phyloP scores from a whole-genome alignment of 2,797 vertebrate genomes.

The Acridotheres tristis region DNA sequence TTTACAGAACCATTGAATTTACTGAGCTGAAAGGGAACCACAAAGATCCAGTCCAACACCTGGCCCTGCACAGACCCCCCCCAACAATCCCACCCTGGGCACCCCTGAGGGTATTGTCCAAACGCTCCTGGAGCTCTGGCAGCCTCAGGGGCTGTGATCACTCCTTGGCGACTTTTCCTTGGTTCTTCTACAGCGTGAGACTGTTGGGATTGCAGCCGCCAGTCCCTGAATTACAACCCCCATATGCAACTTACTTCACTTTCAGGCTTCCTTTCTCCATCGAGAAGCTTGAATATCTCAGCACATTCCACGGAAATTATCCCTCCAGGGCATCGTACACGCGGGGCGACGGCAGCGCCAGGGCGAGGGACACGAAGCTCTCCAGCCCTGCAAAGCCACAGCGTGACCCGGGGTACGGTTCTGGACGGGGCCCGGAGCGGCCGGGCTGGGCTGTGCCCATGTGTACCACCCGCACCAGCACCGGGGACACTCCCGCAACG shows the following conservation, averaged over 20 bases:
- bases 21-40: background rate
- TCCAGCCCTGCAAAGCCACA: slow-evolving; percentile 76
- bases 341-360: slow-evolving; percentile 79
- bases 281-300: slow-evolving; percentile 89
- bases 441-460: no score
- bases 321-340: slow-evolving; percentile 92
- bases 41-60: background rate
- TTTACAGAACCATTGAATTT: background rate
- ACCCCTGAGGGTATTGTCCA: background rate
- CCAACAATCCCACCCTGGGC: no score
- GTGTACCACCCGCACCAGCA: no score
- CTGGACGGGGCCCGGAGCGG: background rate
- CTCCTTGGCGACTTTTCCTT: rapidly evolving
- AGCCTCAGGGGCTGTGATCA: background rate
- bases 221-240: rapidly evolving
- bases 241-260: slow-evolving; percentile 78
- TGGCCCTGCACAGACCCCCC: background rate
- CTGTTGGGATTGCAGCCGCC: rapidly evolving
- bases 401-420: background rate
- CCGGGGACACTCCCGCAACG: no score
- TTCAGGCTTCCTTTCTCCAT: slow-evolving; percentile 82
- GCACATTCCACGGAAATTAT: slow-evolving; percentile 93
- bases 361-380: no score
- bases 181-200: no score
- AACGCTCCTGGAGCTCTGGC: background rate